Conservation (phyloP, 2,888 invertebrate species). For the Gymnosoma rotundatum region DNA sequence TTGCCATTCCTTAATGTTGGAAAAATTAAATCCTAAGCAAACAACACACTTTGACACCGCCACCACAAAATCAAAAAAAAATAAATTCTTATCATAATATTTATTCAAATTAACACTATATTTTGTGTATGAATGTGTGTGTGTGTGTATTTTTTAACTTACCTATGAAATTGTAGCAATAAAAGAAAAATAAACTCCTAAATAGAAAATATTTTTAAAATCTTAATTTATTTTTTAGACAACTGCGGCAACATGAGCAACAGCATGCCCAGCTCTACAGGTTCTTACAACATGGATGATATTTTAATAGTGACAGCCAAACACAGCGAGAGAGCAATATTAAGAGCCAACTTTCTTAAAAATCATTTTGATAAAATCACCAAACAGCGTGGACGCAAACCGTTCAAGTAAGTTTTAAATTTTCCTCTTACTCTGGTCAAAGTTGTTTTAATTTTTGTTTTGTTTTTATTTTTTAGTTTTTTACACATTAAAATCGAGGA, state of each 20-base stretch:
- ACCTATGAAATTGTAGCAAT: constrained; percentile 20
- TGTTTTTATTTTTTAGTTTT: constrained; percentile 84
- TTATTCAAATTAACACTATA: constrained; percentile 60
- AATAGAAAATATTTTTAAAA: constrained; percentile 29
- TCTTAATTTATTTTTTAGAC: constrained; percentile 78
- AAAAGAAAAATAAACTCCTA: neutral
- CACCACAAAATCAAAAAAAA: constrained; percentile 27
- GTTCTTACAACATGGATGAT: constrained; percentile 87
- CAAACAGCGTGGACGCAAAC: constrained; percentile 90
- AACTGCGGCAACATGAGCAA: constrained; percentile 81
- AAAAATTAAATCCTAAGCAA: constrained; percentile 46
- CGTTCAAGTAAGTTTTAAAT: constrained; percentile 87
- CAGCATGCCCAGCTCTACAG: constrained; percentile 74
- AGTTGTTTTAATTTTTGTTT: neutral
- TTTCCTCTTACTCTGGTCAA: neutral
- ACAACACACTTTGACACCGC: constrained; percentile 54
- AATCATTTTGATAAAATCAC: constrained; percentile 93
- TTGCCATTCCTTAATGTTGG: constrained; percentile 36
- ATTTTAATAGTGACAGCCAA: constrained; percentile 91
- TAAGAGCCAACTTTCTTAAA: constrained; percentile 92
- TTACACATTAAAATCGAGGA: constrained; percentile 90
- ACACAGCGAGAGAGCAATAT: constrained; percentile 89
- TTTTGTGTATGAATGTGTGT: constrained; percentile 7
- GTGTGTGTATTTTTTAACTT: constrained; percentile 52
- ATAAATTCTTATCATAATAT: constrained; percentile 47